A percentile compares a stretch with the other conserved stretches of the same genome.
These are phyloP conservation scores for Cepaea nemoralis DNA, from an alignment of 1,140 invertebrate species.

Conservation along the genomic window DNA sequence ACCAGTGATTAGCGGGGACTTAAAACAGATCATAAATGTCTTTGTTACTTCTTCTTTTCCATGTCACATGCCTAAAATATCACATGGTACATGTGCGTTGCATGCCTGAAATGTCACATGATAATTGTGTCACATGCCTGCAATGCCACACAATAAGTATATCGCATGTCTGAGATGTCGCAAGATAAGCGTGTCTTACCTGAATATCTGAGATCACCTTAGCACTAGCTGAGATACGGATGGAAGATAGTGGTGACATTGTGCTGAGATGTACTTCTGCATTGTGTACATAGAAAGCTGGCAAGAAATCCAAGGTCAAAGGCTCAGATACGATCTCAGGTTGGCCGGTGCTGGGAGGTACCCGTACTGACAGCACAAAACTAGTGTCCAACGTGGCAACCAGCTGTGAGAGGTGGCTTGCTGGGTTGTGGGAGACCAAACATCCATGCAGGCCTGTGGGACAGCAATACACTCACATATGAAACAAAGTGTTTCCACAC, in stretches of 20 bases:
- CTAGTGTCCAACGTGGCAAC: constrained; percentile 59
- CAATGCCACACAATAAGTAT: no score
- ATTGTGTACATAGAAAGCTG: constrained; percentile 68
- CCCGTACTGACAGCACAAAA: constrained; percentile 52
- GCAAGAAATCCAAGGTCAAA: constrained; percentile 61
- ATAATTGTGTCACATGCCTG: no score
- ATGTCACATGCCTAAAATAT: no score
- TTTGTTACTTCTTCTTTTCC: no score
- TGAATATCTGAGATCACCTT: constrained; percentile 53
- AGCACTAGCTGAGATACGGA: constrained; percentile 57
- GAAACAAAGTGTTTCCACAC: no score
- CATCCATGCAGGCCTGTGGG: constrained; percentile 28
- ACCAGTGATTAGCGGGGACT: no score
- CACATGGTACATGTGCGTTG: no score
- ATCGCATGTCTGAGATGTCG: no score
- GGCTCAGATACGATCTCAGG: constrained; percentile 52
- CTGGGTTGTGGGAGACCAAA: constrained; percentile 34
- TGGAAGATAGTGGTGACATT: constrained; percentile 48
- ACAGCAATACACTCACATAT: no score
- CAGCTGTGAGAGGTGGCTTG: constrained; percentile 41
- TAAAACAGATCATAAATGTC: no score
- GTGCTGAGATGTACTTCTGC: constrained; percentile 63
- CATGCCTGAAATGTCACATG: neutral
- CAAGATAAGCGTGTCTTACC: constrained; percentile 47
- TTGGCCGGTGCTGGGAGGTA: constrained; percentile 53